phyloP scores from a whole-genome alignment of 2,113 vertebrate genomes.

The Gasterosteus nipponicus region DNA sequence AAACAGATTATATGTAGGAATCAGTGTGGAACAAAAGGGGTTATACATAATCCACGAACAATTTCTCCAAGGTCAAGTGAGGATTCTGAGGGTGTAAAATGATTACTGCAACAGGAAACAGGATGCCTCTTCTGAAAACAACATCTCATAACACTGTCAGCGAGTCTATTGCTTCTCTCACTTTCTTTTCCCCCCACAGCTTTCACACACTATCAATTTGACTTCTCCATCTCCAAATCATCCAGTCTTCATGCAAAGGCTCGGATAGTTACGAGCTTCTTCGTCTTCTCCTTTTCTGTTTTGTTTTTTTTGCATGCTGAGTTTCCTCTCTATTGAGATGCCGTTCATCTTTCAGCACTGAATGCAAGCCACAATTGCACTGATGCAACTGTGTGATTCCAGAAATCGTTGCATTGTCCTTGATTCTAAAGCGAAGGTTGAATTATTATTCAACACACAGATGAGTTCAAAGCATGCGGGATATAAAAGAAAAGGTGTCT shows the following conservation, averaged over 20 bases:
- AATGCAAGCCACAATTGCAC: conserved; percentile 36
- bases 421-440: conserved; percentile 33
- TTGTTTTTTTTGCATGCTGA: conserved; percentile 39
- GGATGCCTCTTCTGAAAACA: conserved; percentile 70
- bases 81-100: conserved; percentile 61
- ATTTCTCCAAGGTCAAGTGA: conserved; percentile 70
- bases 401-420: conserved; percentile 34
- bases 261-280: conserved; percentile 63
- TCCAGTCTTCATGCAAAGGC: conserved; percentile 69
- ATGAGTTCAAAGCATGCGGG: conserved; percentile 8
- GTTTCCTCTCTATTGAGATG: conserved; percentile 55
- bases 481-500: conserved; percentile 11
- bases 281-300: background rate
- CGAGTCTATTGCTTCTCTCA: conserved; percentile 65
- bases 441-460: conserved; percentile 19
- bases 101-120: conserved; percentile 73
- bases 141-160: conserved; percentile 68
- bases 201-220: conserved; percentile 73
- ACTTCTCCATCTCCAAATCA: conserved; percentile 69
- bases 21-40: conserved; percentile 2
- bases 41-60: conserved; percentile 44
- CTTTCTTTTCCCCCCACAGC: conserved; percentile 65
- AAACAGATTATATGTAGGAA: conserved; percentile 5
- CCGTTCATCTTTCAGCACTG: conserved; percentile 48
- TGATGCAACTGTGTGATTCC: conserved; percentile 34